phyloP scores from a whole-genome alignment of 2,888 invertebrate species.

The Pterostichus madidus region DNA sequence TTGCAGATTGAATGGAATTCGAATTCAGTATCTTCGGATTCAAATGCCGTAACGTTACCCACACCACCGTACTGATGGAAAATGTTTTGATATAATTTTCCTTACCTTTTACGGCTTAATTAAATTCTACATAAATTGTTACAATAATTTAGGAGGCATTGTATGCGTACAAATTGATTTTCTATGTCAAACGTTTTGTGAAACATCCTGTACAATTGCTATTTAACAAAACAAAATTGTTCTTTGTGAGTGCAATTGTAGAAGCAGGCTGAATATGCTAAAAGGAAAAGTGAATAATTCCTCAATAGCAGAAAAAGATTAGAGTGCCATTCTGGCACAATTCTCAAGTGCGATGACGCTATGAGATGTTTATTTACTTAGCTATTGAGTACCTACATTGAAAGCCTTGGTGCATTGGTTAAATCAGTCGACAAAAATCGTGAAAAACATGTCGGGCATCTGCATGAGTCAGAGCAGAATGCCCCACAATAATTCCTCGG shows the following conservation, averaged over 20 bases:
- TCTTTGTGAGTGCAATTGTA: neutral
- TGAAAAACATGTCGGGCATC: neutral
- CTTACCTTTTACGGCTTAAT: no score
- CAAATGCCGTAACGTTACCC: no score
- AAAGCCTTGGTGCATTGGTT: slow-evolving; percentile 23
- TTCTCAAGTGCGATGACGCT: neutral
- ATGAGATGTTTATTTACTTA: slow-evolving; percentile 39
- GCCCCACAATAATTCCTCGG: slow-evolving; percentile 27
- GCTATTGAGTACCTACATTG: slow-evolving; percentile 1
- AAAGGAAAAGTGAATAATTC: neutral
- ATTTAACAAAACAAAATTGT: no score
- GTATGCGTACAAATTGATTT: no score
- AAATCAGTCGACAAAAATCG: slow-evolving; percentile 36
- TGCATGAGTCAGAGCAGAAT: slow-evolving; percentile 54
- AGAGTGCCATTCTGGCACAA: slow-evolving; percentile 7
- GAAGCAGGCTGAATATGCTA: neutral
- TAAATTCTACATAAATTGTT: no score
- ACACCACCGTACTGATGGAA: no score
- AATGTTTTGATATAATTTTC: no score
- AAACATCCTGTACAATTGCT: no score
- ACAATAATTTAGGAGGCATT: no score
- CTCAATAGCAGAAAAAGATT: slow-evolving; percentile 3
- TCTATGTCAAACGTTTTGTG: no score
- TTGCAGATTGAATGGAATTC: no score
- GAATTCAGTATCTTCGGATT: no score